Evolutionary conservation across 2,113 vertebrate species (phyloP), one percentile per base, ranked within the genome.

Genomic region (Tenebrosternarchus preto): DNA sequence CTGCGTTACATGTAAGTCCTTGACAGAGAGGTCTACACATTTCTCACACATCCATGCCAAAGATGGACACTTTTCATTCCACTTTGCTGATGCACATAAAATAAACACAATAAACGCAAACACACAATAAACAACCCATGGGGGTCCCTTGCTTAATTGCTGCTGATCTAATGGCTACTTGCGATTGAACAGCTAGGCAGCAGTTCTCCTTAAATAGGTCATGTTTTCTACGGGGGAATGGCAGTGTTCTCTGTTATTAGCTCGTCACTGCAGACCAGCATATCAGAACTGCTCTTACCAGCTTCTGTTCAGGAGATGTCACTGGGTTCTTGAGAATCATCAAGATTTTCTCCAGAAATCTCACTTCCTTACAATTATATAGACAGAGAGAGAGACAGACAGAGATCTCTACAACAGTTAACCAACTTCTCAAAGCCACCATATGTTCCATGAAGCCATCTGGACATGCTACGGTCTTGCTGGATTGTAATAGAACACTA

Each of bases 1-100:
- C 90, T 99, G 86, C 96, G 87, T 80, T 97, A 96, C 87, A 98
- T 99, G 97, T 98, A 88, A 99, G 97, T 93, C 55, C 61, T n/a
- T 27, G 16, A 6, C 9, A 33, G 19, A 1, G 16, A 16, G 16
- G 1, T 12, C 24, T 11, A 63, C 60, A 25, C 57, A 11, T 5
- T 50, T 3, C 43, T 50, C 43, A 9, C 2, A 12, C 43, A 50
- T 50, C 43, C 43, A 0, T 5, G 0, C 1, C n/a, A 63, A 8
- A 29, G 12, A 4, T 16, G 19, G 60, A n/a, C 11, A 5, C 60
- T 16, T 29, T 8, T 31, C 63, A 15, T 36, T 1, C 3, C 33
- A 19, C 3, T 6, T 29, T 16, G 6, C 9, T 66, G 29, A 57
- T 29, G 46, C 55, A 0, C 29, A 17, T 16, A 33, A 64, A 31